These are phyloP conservation scores for Brachionus paranguensis DNA, from an alignment of 1,140 invertebrate species.

Conservation along the genomic window DNA sequence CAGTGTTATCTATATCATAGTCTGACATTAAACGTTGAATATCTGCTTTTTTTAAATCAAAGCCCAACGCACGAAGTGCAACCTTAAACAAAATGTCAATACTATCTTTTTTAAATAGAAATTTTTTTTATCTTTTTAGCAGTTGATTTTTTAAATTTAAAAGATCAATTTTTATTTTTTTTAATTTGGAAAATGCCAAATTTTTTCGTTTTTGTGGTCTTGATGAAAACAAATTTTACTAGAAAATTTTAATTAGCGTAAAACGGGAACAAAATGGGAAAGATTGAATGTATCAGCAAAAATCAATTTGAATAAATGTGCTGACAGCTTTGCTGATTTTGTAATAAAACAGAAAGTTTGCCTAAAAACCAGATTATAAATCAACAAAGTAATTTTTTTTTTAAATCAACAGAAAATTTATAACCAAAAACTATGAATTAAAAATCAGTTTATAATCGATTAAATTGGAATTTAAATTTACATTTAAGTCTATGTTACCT, in stretches of 20 bases:
- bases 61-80: slow-evolving; percentile 54
- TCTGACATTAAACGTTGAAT: slow-evolving; percentile 53
- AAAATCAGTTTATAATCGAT: not conserved
- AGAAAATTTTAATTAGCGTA: not conserved
- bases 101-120: not conserved
- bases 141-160: not conserved
- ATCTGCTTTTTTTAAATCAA: slow-evolving; percentile 56
- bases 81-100: slow-evolving; percentile 45
- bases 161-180: not conserved
- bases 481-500: slow-evolving; percentile 44
- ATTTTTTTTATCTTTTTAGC: not conserved
- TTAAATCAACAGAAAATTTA: not conserved
- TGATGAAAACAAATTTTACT: too few species aligned
- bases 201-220: not conserved
- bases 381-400: not conserved
- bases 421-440: not conserved
- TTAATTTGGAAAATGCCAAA: not conserved
- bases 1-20: slow-evolving; percentile 52
- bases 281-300: not conserved
- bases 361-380: not conserved
- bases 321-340: not conserved
- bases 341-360: not conserved
- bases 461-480: not conserved
- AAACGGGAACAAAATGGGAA: not conserved
- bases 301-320: not conserved